These are phyloP conservation scores for Agriopis leucophaearia DNA, from an alignment of 2,888 invertebrate genomes.

Conservation along the genomic window DNA sequence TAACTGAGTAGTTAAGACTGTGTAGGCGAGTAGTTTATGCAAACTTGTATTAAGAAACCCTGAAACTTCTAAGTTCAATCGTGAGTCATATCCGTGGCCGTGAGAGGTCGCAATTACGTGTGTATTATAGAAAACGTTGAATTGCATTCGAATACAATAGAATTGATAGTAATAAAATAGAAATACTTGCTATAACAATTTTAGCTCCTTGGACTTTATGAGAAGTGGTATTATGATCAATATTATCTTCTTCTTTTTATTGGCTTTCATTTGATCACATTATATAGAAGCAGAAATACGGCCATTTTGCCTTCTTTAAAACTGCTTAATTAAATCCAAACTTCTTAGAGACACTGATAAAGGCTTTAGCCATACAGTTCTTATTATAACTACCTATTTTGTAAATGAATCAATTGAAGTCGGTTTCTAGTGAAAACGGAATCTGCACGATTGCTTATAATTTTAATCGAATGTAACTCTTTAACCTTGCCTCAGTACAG, in stretches of 20 bases:
- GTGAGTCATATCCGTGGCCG: constrained; percentile 31
- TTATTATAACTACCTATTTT: no score
- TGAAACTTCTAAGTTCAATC: constrained; percentile 26
- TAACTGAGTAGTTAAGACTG: neutral
- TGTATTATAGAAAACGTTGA: constrained; percentile 19
- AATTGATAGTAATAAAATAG: constrained; percentile 32
- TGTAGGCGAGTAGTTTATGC: constrained; percentile 12
- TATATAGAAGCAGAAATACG: no score
- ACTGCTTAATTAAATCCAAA: no score
- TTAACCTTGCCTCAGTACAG: no score
- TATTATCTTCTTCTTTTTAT: neutral
- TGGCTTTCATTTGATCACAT: no score
- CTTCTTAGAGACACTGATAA: no score
- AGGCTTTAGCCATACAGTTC: no score
- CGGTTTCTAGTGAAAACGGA: no score
- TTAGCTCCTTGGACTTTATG: constrained; percentile 3
- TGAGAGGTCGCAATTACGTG: constrained; percentile 23
- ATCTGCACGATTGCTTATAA: no score
- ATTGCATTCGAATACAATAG: constrained; percentile 38
- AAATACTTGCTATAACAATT: constrained; percentile 30
- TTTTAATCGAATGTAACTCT: no score
- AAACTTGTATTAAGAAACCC: constrained; percentile 24
- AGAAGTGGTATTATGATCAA: neutral
- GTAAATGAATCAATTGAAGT: no score
- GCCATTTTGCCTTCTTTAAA: no score